phyloP scores from a whole-genome alignment of 1,140 invertebrate species.

The Maniola jurtina region DNA sequence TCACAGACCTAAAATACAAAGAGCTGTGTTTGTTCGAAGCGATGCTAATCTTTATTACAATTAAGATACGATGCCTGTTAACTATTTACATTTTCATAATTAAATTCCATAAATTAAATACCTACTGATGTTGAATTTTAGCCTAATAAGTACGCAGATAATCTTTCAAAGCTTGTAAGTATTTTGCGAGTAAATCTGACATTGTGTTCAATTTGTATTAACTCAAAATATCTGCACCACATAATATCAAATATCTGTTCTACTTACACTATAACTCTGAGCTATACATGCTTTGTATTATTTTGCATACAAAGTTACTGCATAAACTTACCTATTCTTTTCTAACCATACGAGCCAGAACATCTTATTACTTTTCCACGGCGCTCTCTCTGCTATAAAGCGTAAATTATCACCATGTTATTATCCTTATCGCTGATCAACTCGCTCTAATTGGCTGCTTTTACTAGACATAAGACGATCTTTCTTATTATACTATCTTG shows the following conservation, averaged over 20 bases:
- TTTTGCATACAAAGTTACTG: not conserved
- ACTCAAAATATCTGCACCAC: not conserved
- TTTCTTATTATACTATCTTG: slow-evolving; percentile 24
- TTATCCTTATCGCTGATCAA: slow-evolving; percentile 60
- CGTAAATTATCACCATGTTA: slow-evolving; percentile 33
- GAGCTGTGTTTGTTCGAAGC: slow-evolving; percentile 8
- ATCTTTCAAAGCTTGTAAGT: too few relatives aligned
- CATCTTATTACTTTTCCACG: slow-evolving; percentile 11
- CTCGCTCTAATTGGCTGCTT: slow-evolving; percentile 61
- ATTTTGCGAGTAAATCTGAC: too few relatives aligned
- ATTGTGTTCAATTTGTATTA: not conserved
- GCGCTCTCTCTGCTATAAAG: slow-evolving; percentile 55
- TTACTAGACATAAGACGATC: slow-evolving; percentile 29
- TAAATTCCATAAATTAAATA: not conserved
- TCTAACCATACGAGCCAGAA: slow-evolving; percentile 1
- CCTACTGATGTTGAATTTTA: not conserved
- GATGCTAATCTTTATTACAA: slow-evolving; percentile 9
- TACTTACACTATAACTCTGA: too few relatives aligned
- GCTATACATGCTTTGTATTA: not conserved
- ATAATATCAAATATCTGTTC: too few relatives aligned
- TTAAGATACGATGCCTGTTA: not conserved
- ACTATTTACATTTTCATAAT: not conserved
- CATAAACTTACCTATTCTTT: not conserved
- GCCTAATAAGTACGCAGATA: too few relatives aligned
- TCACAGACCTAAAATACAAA: slow-evolving; percentile 21